Percentiles rank a stretch among this genome's conserved stretches.
Conservation (phyloP, 2,113 vertebrate genomes). For the Calyptomena viridis region DNA sequence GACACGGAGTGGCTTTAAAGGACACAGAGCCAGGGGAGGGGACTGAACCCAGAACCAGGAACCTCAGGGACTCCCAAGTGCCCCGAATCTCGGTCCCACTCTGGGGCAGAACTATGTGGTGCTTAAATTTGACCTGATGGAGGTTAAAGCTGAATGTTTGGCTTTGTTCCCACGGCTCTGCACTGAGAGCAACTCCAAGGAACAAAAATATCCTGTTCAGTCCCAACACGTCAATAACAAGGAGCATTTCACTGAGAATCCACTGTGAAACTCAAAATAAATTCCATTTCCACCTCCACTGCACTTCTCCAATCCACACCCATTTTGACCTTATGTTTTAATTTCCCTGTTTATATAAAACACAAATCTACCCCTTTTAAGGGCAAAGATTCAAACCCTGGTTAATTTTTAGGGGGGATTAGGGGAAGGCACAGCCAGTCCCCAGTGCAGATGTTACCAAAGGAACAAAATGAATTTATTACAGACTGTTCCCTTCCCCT, state of each 20-base stretch:
- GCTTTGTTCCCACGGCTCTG: not conserved
- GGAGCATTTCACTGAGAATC: not conserved
- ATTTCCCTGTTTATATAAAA: too few relatives aligned
- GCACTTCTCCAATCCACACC: not conserved
- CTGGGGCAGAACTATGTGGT: rapidly evolving
- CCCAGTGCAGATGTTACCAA: not conserved
- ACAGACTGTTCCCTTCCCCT: not conserved
- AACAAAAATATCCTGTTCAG: rapidly evolving
- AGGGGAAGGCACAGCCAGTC: rapidly evolving
- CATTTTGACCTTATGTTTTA: not conserved
- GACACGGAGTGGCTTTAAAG: slow-evolving; percentile 8
- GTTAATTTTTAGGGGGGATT: too few relatives aligned
- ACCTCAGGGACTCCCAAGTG: not conserved
- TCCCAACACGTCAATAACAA: too few relatives aligned
- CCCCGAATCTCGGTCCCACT: not conserved
- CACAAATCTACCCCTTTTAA: too few relatives aligned
- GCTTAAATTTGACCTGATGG: not conserved
- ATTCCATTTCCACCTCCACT: not conserved
- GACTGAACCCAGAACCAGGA: not conserved
- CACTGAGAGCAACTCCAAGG: not conserved
- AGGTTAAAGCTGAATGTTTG: not conserved
- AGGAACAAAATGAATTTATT: not conserved
- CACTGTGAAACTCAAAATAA: not conserved
- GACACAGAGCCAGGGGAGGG: not conserved
- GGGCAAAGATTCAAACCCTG: not conserved